Evolutionary conservation across 37 sponge, comb jelly and placozoan genomes (phyloP).

Genomic region (Oscarella lobularis): DNA sequence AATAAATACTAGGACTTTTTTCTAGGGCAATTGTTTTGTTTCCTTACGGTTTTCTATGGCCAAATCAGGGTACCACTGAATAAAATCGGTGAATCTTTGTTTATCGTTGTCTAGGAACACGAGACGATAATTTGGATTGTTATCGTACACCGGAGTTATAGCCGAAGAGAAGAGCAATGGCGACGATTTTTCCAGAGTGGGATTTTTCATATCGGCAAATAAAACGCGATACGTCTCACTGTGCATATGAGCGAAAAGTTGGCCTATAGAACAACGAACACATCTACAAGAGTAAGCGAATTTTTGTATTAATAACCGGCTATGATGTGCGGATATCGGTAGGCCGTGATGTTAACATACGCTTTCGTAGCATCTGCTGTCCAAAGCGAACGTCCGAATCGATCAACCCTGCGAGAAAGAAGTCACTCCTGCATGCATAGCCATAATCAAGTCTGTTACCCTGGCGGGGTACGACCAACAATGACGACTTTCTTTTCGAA

Average conservation of each 20-base stretch:
- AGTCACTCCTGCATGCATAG: not conserved
- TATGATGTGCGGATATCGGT: not conserved
- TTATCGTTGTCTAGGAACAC: not conserved
- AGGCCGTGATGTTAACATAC: not conserved
- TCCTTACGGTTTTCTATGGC: not conserved
- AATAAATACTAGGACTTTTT: too few species aligned
- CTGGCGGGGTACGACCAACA: not conserved
- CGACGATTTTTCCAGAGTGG: not conserved
- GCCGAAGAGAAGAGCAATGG: not conserved
- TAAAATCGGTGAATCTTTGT: not conserved
- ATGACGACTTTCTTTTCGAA: not conserved
- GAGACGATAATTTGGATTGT: not conserved
- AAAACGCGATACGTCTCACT: not conserved
- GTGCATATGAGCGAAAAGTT: not conserved
- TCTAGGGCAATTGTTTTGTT: too few species aligned
- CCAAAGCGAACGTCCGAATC: slow-evolving; percentile 2
- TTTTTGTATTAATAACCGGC: too few species aligned
- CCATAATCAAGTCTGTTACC: too few species aligned
- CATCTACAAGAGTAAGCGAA: too few species aligned
- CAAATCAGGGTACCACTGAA: not conserved
- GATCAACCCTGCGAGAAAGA: too few species aligned
- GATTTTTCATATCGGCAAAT: not conserved
- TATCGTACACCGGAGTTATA: not conserved
- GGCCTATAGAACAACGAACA: too few species aligned
- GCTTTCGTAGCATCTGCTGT: not conserved